Conservation (phyloP, 2,113 vertebrate genomes). For the Oenanthe oenanthe region DNA sequence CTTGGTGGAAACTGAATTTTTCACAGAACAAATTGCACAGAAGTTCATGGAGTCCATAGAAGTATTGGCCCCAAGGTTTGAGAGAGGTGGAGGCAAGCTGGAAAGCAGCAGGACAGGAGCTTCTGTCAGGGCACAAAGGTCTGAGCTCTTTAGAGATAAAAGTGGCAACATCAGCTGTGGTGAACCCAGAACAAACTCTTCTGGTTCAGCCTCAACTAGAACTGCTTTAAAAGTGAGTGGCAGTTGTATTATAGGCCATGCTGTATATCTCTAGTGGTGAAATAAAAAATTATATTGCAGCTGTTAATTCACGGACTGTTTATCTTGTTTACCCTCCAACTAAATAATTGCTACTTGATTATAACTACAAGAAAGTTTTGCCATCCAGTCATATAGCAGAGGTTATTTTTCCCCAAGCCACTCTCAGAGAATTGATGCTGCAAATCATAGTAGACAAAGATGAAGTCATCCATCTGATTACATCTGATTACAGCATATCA, state of each 20-base stretch:
- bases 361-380: constrained; percentile 62
- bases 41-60: background rate
- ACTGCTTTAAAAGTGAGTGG: background rate
- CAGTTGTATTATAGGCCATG: background rate
- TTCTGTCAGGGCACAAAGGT: background rate
- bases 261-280: background rate
- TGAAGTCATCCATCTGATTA: background rate
- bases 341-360: constrained; percentile 68
- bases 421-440: constrained; percentile 45
- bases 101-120: background rate
- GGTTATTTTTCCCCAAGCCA: constrained; percentile 51
- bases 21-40: background rate
- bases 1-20: background rate
- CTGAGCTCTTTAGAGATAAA: background rate
- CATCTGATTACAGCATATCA: background rate
- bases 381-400: constrained; percentile 43
- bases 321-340: constrained; percentile 59
- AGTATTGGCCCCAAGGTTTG: background rate
- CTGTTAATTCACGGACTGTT: constrained; percentile 39
- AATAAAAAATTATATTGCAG: background rate
- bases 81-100: background rate
- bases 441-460: background rate
- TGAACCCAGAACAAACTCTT: background rate
- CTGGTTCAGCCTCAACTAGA: background rate
- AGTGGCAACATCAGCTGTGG: background rate